Conservation (phyloP, 2,888 invertebrate genomes). For the Phengaris arion region DNA sequence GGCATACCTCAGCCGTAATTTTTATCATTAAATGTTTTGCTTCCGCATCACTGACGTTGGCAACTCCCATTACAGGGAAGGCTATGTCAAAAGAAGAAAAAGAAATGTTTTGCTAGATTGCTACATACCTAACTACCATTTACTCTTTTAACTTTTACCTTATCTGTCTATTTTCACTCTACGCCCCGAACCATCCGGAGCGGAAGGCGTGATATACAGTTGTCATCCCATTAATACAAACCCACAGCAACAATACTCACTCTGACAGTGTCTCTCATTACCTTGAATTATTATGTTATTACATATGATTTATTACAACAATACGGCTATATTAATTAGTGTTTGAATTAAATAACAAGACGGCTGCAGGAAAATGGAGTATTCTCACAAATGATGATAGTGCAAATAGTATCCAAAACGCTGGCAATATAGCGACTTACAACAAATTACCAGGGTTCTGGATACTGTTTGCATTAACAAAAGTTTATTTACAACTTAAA, state of each 20-base stretch:
- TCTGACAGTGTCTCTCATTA: slow-evolving; percentile 21
- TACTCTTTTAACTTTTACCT: not conserved
- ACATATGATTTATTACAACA: slow-evolving; percentile 25
- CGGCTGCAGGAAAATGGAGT: not conserved
- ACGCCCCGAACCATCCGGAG: not conserved
- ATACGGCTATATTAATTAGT: slow-evolving; percentile 4
- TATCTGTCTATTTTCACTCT: not conserved
- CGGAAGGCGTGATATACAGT: slow-evolving; percentile 26
- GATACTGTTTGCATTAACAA: too few species aligned
- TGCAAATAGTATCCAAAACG: not conserved
- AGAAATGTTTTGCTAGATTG: too few species aligned
- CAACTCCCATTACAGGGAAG: too few species aligned
- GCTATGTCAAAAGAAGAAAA: too few species aligned
- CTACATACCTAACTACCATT: not conserved
- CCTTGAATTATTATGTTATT: slow-evolving; percentile 30
- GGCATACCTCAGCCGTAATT: too few species aligned
- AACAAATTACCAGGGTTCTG: too few species aligned
- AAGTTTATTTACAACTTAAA: too few species aligned
- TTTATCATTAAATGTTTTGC: too few species aligned
- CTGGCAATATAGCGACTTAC: too few species aligned
- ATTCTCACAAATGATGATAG: not conserved
- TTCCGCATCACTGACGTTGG: too few species aligned
- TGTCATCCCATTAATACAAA: slow-evolving; percentile 26
- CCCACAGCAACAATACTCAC: slow-evolving; percentile 14
- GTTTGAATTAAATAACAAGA: not conserved